Evolutionary conservation across 2,888 invertebrate genomes (phyloP).

Genomic region (Chalcis sispes): DNA sequence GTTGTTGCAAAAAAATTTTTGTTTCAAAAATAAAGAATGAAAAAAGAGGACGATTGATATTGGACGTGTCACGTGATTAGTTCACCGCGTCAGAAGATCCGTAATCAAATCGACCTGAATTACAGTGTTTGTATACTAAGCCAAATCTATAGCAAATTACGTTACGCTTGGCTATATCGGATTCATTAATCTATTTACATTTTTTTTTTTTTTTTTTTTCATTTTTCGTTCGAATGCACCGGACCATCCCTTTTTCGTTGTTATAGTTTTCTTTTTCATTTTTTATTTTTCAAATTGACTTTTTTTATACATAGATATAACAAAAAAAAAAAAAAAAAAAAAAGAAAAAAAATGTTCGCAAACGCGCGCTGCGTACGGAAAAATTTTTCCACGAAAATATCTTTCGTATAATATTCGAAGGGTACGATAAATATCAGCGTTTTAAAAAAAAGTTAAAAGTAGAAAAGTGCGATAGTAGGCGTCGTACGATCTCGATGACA

Average conservation of each 20-base stretch:
- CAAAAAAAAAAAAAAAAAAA: neutral
- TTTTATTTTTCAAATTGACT: too few species aligned
- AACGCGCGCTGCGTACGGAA: neutral
- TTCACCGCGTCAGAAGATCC: neutral
- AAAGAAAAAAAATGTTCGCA: neutral
- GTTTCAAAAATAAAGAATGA: neutral
- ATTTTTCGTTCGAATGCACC: neutral
- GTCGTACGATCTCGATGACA: neutral
- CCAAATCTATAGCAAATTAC: conserved; percentile 17
- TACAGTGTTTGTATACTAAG: conserved; percentile 19
- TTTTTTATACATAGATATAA: neutral
- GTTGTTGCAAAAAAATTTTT: too few species aligned
- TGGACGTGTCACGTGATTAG: conserved; percentile 6
- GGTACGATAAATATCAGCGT: neutral
- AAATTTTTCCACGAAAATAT: neutral
- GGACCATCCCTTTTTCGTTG: too few species aligned
- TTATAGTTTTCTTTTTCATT: too few species aligned
- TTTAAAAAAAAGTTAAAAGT: too few species aligned
- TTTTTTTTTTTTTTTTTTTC: neutral
- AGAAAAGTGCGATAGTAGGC: neutral
- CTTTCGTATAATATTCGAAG: too few species aligned
- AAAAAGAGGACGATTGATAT: neutral
- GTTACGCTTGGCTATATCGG: neutral
- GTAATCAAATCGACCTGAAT: conserved; percentile 38
- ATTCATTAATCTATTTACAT: neutral